These are phyloP conservation scores for Rissa tridactyla DNA, from an alignment of 2,113 vertebrate species.

Conservation along the genomic window DNA sequence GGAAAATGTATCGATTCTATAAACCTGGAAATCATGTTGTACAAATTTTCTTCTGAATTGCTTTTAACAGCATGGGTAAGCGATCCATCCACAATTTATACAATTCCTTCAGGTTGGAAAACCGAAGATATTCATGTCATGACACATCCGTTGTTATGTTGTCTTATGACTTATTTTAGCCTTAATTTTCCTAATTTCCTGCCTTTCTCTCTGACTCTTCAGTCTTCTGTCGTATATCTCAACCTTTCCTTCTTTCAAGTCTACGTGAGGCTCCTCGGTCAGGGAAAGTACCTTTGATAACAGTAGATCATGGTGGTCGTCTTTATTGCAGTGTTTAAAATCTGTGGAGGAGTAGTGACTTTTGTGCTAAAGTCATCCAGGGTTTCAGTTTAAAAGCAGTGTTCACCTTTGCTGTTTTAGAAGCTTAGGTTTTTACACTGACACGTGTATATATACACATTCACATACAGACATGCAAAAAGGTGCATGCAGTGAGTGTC, in stretches of 20 bases:
- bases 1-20: neutral
- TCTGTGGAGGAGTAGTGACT: neutral
- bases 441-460: accelerated
- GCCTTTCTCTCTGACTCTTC: neutral
- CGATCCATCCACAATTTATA: neutral
- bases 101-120: neutral
- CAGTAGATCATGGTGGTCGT: neutral
- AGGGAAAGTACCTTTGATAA: neutral
- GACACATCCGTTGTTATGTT: neutral
- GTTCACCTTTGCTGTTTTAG: slow-evolving; percentile 56
- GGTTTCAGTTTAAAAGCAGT: neutral
- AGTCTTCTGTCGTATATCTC: neutral
- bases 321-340: neutral
- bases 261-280: neutral
- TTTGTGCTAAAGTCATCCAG: neutral
- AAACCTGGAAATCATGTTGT: neutral
- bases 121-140: neutral
- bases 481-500: neutral
- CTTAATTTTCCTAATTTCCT: neutral
- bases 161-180: neutral
- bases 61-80: neutral
- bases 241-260: neutral
- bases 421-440: slow-evolving; percentile 45
- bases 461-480: neutral
- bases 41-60: neutral